Base-by-base conservation (phyloP, 35 echinoderm and acorn worm genomes). In the Apostichopus parvimensis region DNA sequence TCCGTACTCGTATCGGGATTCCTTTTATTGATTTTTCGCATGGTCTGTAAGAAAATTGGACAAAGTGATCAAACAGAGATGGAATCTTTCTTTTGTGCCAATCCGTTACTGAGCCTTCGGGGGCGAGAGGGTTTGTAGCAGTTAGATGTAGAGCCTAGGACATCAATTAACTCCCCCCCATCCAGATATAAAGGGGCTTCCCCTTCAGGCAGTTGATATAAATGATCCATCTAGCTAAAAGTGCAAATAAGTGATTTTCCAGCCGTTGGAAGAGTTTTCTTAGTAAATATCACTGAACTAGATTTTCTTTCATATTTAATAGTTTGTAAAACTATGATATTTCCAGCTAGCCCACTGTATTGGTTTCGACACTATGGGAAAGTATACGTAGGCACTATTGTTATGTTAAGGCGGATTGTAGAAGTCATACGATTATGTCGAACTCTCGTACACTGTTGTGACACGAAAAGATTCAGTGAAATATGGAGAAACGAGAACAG, bases 1-100 rank as follows among this genome's bases (percentile, higher is more conserved):
- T 84, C 81, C 58, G 81, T 59, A 53, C 81, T 22, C 53, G 58
- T 84, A 56, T 54, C 81, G 20, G 20, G 81, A 84, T 84, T 84
- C 23, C 14, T 84, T 84, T 84, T 84, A 84, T 84, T 84, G 81
- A 84, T 84, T 84, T 84, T 84, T 59, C 81, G 20, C 10, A 84
- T n/a, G 81, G 81, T 84, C 23, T 13, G 81, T 10, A 56, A 84
- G 81, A 84, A 54, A 84, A 84, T 84, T 84, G 54, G 21, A 84
- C 21, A 52, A 56, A 84, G 55, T 84, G 81, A 84, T 84, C 81
- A 62, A 84, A 84, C 81, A 75, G 71, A 75, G 71, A n/a, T 20
- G 11, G 21, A 75, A 18, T 20, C 71, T 59, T 54, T 58, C 81
- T 84, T 45, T 84, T 84, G 81, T 84, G 81, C 81, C n/a, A 22